Conservation (phyloP, 2,888 invertebrate species). For the Arenicola marina region DNA sequence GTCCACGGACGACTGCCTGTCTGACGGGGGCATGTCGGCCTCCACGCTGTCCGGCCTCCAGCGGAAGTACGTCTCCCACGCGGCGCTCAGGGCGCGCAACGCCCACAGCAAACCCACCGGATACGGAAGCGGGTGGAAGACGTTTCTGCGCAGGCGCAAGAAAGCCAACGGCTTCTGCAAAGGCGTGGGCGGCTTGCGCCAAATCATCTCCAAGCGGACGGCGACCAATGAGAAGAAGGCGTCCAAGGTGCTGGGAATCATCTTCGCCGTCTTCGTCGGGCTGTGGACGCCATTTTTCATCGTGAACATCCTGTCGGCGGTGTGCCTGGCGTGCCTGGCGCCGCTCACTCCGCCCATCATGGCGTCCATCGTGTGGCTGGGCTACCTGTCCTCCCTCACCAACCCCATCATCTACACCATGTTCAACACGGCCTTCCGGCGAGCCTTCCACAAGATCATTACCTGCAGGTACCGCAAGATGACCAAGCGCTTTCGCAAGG, state of each 20-base stretch:
- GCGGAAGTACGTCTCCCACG: neutral
- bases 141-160: neutral
- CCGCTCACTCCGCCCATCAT: slow-evolving; percentile 46
- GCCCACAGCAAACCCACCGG: neutral
- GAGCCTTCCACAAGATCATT: slow-evolving; percentile 53
- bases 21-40: neutral
- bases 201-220: slow-evolving; percentile 29
- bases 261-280: slow-evolving; percentile 58
- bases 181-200: neutral
- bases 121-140: neutral
- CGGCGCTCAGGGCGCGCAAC: neutral
- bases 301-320: slow-evolving; percentile 51
- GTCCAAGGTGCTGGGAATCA: slow-evolving; percentile 59
- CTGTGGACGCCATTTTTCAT: slow-evolving; percentile 60
- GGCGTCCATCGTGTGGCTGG: slow-evolving; percentile 58
- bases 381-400: slow-evolving; percentile 56
- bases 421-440: slow-evolving; percentile 59
- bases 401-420: slow-evolving; percentile 61
- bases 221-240: slow-evolving; percentile 56
- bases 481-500: no score
- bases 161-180: neutral
- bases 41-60: neutral
- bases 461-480: no score
- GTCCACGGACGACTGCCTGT: slow-evolving; percentile 6
- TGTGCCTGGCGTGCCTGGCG: slow-evolving; percentile 44